Evolutionary conservation across 2,113 vertebrate genomes (phyloP).

Genomic region (Neomonachus schauinslandi): DNA sequence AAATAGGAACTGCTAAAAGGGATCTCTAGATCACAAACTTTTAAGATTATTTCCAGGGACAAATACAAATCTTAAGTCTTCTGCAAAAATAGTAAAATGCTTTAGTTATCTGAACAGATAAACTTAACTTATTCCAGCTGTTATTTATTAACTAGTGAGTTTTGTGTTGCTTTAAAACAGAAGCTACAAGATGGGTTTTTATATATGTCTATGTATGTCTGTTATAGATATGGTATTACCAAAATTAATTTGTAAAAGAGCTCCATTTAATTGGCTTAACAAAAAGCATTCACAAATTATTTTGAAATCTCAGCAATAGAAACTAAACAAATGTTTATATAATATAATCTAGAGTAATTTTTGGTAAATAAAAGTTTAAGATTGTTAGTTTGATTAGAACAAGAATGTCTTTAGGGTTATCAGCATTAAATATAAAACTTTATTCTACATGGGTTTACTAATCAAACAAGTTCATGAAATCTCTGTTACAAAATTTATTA

Average conservation of each 20-base stretch:
- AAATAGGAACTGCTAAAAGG: neutral
- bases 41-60: neutral
- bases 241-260: neutral
- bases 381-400: neutral
- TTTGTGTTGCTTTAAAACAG: neutral
- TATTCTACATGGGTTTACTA: neutral
- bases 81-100: neutral
- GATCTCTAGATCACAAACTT: neutral
- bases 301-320: neutral
- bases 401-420: neutral
- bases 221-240: neutral
- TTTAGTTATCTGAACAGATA: neutral
- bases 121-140: neutral
- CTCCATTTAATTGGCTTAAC: neutral
- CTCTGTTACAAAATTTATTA: neutral
- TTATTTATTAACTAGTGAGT: neutral
- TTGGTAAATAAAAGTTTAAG: neutral
- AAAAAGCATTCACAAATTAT: neutral
- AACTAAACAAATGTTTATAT: neutral
- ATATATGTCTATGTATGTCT: neutral
- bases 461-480: neutral
- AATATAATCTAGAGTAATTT: neutral
- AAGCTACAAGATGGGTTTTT: neutral
- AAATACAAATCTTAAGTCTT: neutral
- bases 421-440: neutral